Base-by-base conservation (phyloP, 2,113 vertebrate species). In the Todiramphus saurophagus region DNA sequence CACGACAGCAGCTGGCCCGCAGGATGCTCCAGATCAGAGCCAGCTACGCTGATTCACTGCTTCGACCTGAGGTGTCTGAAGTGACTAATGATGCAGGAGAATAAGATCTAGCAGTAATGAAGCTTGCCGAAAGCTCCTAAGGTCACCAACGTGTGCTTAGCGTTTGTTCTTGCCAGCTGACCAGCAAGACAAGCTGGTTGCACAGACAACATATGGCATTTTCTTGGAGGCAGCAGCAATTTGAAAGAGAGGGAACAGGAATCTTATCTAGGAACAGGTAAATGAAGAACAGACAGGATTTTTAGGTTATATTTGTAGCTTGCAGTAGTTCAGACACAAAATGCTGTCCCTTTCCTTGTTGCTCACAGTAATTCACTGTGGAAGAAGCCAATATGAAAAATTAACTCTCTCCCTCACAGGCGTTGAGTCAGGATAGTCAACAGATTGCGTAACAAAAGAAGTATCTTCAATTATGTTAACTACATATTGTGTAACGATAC, bases 361-460 rank as follows among this genome's bases (percentile, higher is more conserved):
- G 21, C 35, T 90, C 48, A n/a, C 7, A 81, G 33, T 20, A 75
- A 82, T 51, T 69, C 28, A 66, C 1, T 51, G 60, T 3, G 16
- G 72, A 90, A 92, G 39, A 24, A 75, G 35, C 4, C 56, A 68
- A 70, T 5, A 9, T 7, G 60, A 94, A 90, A 82, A 81, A 55
- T 73, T 68, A 78, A 82, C 73, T 87, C 59, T 64, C 66, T 77
- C 63, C 69, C 88, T 46, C 80, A 62, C 33, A 80, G 30, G 8
- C 72, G 56, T 13, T 77, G 68, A 96, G 80, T 90, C 74, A 95
- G 62, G n/a, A 85, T 18, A 69, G 24, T 78, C 83, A 92, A 75
- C 37, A 82, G 53, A 81, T 96, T 96, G 77, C 73, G 83, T 50
- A 96, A 97, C n/a, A 83, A 78, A 88, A 90, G 48, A 83, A 63